Conservation (phyloP, 1,140 invertebrate genomes). For the Brachionus angularis region DNA sequence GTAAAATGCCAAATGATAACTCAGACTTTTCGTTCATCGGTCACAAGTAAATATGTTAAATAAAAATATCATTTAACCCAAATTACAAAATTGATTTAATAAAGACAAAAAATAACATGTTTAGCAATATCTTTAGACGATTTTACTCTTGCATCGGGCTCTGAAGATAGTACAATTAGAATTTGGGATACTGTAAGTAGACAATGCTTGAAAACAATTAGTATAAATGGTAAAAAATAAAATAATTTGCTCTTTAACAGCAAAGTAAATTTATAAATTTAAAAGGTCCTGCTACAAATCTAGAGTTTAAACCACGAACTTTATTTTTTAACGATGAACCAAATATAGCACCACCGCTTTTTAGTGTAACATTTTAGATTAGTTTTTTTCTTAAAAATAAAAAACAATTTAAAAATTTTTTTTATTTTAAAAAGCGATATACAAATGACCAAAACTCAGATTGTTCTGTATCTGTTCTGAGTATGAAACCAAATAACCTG, state of each 20-base stretch:
- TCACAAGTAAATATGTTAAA: too few species aligned
- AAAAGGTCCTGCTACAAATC: slow-evolving; percentile 37
- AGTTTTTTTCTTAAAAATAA: too few species aligned
- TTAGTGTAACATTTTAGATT: neutral
- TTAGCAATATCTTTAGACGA: slow-evolving; percentile 33
- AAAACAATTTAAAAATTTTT: neutral
- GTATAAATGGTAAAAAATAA: too few species aligned
- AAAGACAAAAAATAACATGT: slow-evolving; percentile 40
- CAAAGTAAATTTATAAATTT: too few species aligned
- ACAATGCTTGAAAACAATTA: slow-evolving; percentile 23
- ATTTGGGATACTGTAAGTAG: slow-evolving; percentile 40
- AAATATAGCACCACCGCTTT: neutral
- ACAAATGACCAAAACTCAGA: slow-evolving; percentile 4
- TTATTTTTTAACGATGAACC: slow-evolving; percentile 39
- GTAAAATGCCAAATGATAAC: slow-evolving; percentile 25
- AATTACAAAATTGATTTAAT: too few species aligned
- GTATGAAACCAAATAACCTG: neutral
- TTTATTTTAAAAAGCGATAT: neutral
- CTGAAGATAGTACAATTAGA: slow-evolving; percentile 6
- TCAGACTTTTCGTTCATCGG: neutral
- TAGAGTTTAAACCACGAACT: slow-evolving; percentile 8
- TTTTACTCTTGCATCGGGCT: slow-evolving; percentile 27
- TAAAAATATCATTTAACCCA: too few species aligned
- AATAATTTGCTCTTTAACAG: too few species aligned
- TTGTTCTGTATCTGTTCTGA: neutral